Percentiles rank a stretch among this genome's conserved stretches.
Evolutionary conservation across 2,797 vertebrate genomes (phyloP).

Genomic region (Acanthopagrus latus): DNA sequence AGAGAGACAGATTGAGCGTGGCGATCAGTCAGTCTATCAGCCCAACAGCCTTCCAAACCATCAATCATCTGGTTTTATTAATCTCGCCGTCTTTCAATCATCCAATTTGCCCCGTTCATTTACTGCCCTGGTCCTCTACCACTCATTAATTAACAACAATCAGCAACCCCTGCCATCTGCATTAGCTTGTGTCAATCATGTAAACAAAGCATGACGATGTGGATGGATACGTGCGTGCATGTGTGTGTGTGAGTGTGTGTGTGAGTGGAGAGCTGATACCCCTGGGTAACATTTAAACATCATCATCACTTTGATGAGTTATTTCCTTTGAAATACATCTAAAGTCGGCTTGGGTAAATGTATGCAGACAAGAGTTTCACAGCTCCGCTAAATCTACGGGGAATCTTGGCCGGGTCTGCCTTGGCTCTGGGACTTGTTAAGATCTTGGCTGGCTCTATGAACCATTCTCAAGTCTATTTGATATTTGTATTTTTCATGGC

Average conservation of each 20-base stretch:
- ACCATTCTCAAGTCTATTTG: conserved; percentile 45
- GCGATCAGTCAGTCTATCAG: conserved; percentile 56
- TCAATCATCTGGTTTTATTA: conserved; percentile 78
- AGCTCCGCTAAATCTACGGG: conserved; percentile 13
- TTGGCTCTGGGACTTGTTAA: conserved; percentile 41
- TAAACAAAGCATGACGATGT: conserved; percentile 69
- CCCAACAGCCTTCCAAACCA: conserved; percentile 48
- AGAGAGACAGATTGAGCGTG: conserved; percentile 60
- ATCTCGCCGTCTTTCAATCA: conserved; percentile 77
- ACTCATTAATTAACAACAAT: conserved; percentile 78
- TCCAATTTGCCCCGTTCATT: conserved; percentile 71
- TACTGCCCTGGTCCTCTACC: conserved; percentile 64
- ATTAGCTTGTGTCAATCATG: conserved; percentile 72
- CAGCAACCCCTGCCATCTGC: conserved; percentile 56
- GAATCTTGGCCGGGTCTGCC: conserved; percentile 38
- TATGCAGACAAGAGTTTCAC: conserved; percentile 34
- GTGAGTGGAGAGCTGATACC: conserved; percentile 9
- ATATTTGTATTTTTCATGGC: conserved; percentile 41
- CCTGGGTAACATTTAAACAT: conserved; percentile 47
- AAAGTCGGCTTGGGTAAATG: conserved; percentile 31
- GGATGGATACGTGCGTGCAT: conserved; percentile 34
- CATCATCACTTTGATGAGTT: conserved; percentile 49
- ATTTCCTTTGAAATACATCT: conserved; percentile 57
- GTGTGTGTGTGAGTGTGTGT: not conserved
- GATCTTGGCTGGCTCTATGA: conserved; percentile 30